These are phyloP conservation scores for Leptinotarsa undecemlineata DNA, from an alignment of 1,140 invertebrate species.

Conservation along the genomic window DNA sequence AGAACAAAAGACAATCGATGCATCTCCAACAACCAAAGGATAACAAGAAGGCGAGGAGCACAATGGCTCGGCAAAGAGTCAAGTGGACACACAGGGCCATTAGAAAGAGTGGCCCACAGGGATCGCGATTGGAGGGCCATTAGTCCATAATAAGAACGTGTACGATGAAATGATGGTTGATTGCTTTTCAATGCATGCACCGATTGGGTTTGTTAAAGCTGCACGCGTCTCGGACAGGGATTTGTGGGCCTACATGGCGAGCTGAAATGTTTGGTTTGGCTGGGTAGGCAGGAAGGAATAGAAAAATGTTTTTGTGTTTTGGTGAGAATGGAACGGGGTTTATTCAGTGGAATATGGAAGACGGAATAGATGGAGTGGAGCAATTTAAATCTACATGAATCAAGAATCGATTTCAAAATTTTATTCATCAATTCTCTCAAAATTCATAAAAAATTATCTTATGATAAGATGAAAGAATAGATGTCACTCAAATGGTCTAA, in stretches of 20 bases:
- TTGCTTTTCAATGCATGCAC: conserved; percentile 18
- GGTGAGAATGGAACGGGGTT: too few relatives aligned
- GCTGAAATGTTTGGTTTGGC: too few relatives aligned
- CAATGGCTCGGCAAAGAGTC: conserved; percentile 7
- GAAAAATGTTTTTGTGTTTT: too few relatives aligned
- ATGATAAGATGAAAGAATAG: too few relatives aligned
- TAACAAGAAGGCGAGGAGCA: not conserved
- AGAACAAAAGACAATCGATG: conserved; percentile 2
- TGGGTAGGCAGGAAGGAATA: too few relatives aligned
- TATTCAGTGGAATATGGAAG: too few relatives aligned
- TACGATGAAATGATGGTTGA: conserved; percentile 10
- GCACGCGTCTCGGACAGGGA: conserved; percentile 5
- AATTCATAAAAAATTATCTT: too few relatives aligned
- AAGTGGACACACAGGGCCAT: conserved; percentile 21
- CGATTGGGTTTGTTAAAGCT: conserved; percentile 18
- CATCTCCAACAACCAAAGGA: conserved; percentile 6
- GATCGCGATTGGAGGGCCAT: conserved; percentile 16
- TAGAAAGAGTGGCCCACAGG: conserved; percentile 14
- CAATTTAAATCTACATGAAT: too few relatives aligned
- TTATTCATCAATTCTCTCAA: too few relatives aligned
- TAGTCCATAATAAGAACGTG: conserved; percentile 14
- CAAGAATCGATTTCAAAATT: too few relatives aligned
- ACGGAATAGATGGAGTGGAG: too few relatives aligned
- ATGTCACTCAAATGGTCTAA: too few relatives aligned
- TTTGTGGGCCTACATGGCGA: not conserved